These are phyloP conservation scores for Eira barbara DNA, from an alignment of 2,113 vertebrate genomes.

Conservation along the genomic window DNA sequence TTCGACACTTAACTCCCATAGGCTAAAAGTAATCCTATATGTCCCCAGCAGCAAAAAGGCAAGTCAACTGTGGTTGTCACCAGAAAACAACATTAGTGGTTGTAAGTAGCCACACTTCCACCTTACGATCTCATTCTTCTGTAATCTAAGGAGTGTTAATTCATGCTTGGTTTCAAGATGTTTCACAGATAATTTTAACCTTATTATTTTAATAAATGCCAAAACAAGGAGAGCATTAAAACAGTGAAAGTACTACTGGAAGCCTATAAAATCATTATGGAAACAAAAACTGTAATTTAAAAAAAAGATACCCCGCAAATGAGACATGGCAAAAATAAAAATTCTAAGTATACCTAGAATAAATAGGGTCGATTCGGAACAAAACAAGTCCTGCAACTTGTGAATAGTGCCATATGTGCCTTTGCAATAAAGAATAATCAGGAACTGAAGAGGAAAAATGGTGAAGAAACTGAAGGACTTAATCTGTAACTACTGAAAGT, in stretches of 20 bases:
- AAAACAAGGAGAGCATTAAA: neutral
- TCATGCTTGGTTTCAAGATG: neutral
- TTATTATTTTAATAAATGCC: neutral
- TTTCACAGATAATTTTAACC: neutral
- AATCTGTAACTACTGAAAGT: neutral
- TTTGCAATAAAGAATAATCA: neutral
- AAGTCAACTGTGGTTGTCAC: neutral
- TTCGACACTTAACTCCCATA: neutral
- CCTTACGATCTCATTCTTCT: neutral
- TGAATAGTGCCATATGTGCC: neutral
- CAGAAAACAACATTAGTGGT: neutral
- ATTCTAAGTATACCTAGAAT: neutral
- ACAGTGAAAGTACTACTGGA: neutral
- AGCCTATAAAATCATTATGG: neutral
- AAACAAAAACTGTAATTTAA: neutral
- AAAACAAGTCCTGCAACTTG: neutral
- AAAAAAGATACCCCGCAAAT: neutral
- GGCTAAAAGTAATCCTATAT: neutral
- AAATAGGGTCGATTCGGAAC: neutral
- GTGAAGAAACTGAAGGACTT: neutral
- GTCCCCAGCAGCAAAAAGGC: neutral
- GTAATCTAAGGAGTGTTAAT: neutral
- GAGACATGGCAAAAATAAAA: neutral
- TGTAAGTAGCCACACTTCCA: neutral
- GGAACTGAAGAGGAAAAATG: neutral